Evolutionary conservation across 1,140 invertebrate species (phyloP).

Genomic region (Euura lappo): DNA sequence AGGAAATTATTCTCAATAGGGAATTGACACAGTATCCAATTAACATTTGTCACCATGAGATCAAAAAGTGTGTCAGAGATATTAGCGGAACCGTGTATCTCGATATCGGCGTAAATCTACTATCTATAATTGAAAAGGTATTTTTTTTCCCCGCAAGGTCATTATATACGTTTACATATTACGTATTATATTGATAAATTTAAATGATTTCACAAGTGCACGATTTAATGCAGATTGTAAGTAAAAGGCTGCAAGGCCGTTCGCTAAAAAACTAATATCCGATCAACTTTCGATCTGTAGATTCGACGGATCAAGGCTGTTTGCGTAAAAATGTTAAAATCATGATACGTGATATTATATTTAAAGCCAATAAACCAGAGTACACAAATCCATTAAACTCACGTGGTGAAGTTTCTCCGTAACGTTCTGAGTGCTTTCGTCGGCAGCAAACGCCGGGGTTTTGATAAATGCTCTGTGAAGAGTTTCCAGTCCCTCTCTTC

Average conservation of each 20-base stretch:
- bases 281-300: not conserved
- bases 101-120: too few species aligned
- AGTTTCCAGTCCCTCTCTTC: constrained; percentile 86
- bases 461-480: constrained; percentile 89
- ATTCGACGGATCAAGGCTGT: not conserved
- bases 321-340: not conserved
- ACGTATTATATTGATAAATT: not conserved
- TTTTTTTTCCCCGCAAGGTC: too few species aligned
- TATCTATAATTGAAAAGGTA: too few species aligned
- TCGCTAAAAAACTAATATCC: not conserved
- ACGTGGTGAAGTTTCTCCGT: constrained; percentile 91
- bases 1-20: too few species aligned
- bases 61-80: too few species aligned
- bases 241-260: not conserved
- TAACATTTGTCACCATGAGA: too few species aligned
- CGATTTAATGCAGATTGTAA: not conserved
- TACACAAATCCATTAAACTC: constrained; percentile 41
- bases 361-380: too few species aligned
- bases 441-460: constrained; percentile 86
- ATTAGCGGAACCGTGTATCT: too few species aligned
- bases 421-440: constrained; percentile 91
- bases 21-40: too few species aligned
- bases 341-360: not conserved
- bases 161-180: not conserved
- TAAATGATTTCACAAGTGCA: not conserved